These are phyloP conservation scores for Aviceda subcristata DNA, from an alignment of 2,113 vertebrate species.

Conservation along the genomic window DNA sequence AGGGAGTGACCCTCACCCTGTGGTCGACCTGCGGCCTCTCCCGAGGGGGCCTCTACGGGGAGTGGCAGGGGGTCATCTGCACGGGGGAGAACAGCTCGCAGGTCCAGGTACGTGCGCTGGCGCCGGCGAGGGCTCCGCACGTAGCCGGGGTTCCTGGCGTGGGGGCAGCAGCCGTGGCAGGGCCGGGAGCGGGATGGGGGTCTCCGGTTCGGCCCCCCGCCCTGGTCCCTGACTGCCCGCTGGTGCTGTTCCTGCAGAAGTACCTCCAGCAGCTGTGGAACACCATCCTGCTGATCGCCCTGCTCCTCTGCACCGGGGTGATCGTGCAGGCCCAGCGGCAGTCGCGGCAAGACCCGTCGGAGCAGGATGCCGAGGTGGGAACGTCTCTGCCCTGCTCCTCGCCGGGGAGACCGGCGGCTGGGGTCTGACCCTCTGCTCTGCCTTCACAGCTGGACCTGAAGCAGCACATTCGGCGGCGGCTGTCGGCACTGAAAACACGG, in stretches of 20 bases:
- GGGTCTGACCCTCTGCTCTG: neutral
- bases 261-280: slow-evolving; percentile 97
- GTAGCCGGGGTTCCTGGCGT: rapidly evolving
- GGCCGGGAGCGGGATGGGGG: rapidly evolving
- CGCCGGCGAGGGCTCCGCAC: rapidly evolving
- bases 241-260: slow-evolving; percentile 70
- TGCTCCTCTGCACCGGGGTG: slow-evolving; percentile 89
- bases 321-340: slow-evolving; percentile 91
- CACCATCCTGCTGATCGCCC: slow-evolving; percentile 87
- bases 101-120: slow-evolving; percentile 78
- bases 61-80: slow-evolving; percentile 96
- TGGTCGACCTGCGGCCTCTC: slow-evolving; percentile 95
- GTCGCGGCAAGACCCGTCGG: slow-evolving; percentile 71
- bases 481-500: slow-evolving; percentile 78
- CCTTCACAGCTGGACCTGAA: slow-evolving; percentile 79
- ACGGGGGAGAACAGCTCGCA: slow-evolving; percentile 89
- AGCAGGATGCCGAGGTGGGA: slow-evolving; percentile 78
- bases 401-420: rapidly evolving
- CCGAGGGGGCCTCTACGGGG: slow-evolving; percentile 85
- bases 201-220: rapidly evolving
- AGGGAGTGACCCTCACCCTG: slow-evolving; percentile 92
- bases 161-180: rapidly evolving
- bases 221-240: neutral
- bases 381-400: rapidly evolving
- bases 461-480: slow-evolving; percentile 79